Conservation (phyloP, 2,888 invertebrate species). For the Eledona agricola region DNA sequence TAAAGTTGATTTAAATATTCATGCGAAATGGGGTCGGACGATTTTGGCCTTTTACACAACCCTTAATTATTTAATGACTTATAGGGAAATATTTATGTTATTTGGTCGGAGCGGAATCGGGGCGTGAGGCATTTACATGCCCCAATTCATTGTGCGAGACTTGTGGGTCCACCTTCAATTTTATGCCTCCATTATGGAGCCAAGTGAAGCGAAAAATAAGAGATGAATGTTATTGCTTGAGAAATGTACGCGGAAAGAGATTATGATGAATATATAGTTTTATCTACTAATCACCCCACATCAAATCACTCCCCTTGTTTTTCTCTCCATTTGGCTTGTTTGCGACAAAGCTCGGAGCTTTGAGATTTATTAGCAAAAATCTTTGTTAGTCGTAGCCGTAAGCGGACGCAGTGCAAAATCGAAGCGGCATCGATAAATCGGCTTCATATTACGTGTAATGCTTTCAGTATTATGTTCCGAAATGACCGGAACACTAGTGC, state of each 20-base stretch:
- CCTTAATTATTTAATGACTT: slow-evolving; percentile 41
- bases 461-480: no score
- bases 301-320: slow-evolving; percentile 18
- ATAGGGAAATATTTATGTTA: slow-evolving; percentile 26
- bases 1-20: slow-evolving; percentile 44
- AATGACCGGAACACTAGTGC: no score
- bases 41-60: slow-evolving; percentile 34
- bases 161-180: neutral
- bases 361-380: slow-evolving; percentile 14
- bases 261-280: slow-evolving; percentile 8
- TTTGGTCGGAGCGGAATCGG: slow-evolving; percentile 8
- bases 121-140: slow-evolving; percentile 9
- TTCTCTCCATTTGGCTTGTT: slow-evolving; percentile 30
- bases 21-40: slow-evolving; percentile 33
- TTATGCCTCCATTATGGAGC: slow-evolving; percentile 1
- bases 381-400: no score
- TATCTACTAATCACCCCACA: slow-evolving; percentile 14
- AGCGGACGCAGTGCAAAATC: no score
- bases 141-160: slow-evolving; percentile 17
- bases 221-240: neutral
- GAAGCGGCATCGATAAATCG: no score
- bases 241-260: no score
- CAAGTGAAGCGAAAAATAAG: no score
- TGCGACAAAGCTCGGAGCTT: slow-evolving; percentile 16
- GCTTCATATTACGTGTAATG: no score